A percentile compares a stretch with the other conserved stretches of the same genome.
phyloP scores from a whole-genome alignment of 2,888 invertebrate genomes.

The Syrista parreyssii region DNA sequence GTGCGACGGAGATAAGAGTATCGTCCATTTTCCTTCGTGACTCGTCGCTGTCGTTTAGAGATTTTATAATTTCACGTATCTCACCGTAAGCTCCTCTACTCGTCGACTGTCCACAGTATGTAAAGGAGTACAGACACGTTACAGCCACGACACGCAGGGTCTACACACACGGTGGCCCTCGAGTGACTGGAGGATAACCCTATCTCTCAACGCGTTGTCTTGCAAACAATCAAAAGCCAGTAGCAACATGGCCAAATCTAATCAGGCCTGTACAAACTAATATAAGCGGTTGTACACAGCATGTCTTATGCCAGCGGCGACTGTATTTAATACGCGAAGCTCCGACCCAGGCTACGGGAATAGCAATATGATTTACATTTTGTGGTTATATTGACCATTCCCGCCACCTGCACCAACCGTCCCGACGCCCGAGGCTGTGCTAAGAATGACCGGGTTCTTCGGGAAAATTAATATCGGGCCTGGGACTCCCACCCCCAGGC shows the following conservation, averaged over 20 bases:
- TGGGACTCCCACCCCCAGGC: conserved; percentile 4
- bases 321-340: conserved; percentile 29
- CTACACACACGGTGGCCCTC: conserved; percentile 65
- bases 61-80: background rate
- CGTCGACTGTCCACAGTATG: background rate
- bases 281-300: conserved; percentile 25
- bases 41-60: background rate
- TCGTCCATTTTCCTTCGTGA: background rate
- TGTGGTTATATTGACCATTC: conserved; percentile 65
- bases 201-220: conserved; percentile 3
- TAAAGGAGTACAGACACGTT: background rate
- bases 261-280: conserved; percentile 44
- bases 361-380: conserved; percentile 66
- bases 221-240: conserved; percentile 22
- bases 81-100: background rate
- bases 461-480: conserved; percentile 53
- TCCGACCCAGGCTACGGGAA: conserved; percentile 25
- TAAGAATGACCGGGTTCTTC: conserved; percentile 55
- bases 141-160: background rate
- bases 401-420: conserved; percentile 62
- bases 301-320: conserved; percentile 20
- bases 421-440: conserved; percentile 31
- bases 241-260: conserved; percentile 34
- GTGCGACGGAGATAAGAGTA: background rate
- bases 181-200: background rate